Conservation (phyloP, 2,888 invertebrate genomes). For the Drepana falcataria region DNA sequence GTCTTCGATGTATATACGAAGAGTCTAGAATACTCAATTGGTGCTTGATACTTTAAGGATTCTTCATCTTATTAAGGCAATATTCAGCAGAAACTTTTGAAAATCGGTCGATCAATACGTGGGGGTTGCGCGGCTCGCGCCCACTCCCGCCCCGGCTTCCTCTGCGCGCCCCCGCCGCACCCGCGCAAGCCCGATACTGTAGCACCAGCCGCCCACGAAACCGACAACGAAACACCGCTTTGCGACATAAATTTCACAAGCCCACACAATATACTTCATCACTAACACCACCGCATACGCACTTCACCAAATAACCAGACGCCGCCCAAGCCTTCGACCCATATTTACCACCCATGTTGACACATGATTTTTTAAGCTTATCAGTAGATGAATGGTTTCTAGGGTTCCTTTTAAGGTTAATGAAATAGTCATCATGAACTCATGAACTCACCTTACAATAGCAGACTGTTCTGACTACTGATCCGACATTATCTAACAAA, state of each 20-base stretch:
- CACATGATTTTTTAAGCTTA: too few species aligned
- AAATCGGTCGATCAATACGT: constrained; percentile 70
- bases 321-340: not conserved
- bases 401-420: too few species aligned
- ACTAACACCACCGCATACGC: constrained; percentile 12
- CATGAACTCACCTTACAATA: not conserved
- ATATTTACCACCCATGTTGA: too few species aligned
- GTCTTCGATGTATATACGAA: too few species aligned
- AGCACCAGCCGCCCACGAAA: constrained; percentile 54
- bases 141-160: constrained; percentile 42
- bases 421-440: too few species aligned
- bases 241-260: constrained; percentile 20
- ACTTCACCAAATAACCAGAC: constrained; percentile 2
- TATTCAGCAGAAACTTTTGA: constrained; percentile 61
- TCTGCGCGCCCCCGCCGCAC: constrained; percentile 16
- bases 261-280: constrained; percentile 11
- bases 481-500: not conserved
- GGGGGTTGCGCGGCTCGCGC: constrained; percentile 55
- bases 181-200: constrained; percentile 40
- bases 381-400: too few species aligned
- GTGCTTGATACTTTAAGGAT: too few species aligned
- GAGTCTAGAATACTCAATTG: too few species aligned
- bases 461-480: not conserved
- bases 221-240: constrained; percentile 38
- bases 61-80: constrained; percentile 34